phyloP scores from a whole-genome alignment of 2,888 invertebrate species.

The Cactoblastis cactorum region DNA sequence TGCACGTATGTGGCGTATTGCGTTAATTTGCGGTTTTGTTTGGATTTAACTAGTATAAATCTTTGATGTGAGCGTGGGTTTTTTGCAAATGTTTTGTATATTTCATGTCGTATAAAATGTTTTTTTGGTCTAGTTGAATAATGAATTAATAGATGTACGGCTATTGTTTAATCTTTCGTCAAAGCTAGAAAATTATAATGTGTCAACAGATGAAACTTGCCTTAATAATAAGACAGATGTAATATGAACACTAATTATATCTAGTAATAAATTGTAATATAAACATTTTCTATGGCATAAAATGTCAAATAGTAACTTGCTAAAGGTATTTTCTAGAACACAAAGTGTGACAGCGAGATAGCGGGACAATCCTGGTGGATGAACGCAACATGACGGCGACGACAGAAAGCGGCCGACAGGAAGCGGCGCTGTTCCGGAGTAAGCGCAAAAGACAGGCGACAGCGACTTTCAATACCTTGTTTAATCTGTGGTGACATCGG shows the following conservation, averaged over 20 bases:
- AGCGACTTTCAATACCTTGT: too few relatives aligned
- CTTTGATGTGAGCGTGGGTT: too few relatives aligned
- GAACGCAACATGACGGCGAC: slow-evolving; percentile 15
- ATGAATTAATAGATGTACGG: too few relatives aligned
- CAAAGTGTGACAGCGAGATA: slow-evolving; percentile 1
- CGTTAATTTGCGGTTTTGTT: not conserved
- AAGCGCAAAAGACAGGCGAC: not conserved
- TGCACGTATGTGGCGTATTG: not conserved
- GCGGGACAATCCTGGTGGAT: slow-evolving; percentile 8
- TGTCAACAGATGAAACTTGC: too few relatives aligned
- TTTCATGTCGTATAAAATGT: not conserved
- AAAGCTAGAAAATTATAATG: too few relatives aligned
- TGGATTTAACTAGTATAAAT: not conserved
- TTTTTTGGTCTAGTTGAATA: too few relatives aligned
- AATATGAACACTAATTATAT: too few relatives aligned
- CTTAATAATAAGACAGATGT: too few relatives aligned
- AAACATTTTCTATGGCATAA: not conserved
- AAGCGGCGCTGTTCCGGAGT: slow-evolving; percentile 2
- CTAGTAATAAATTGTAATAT: not conserved
- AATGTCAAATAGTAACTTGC: not conserved
- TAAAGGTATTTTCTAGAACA: not conserved
- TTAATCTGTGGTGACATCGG: too few relatives aligned
- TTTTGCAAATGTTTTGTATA: not conserved
- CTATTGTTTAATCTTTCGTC: too few relatives aligned
- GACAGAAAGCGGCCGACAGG: slow-evolving; percentile 2